Evolutionary conservation across 64 coral and sea anemone species (phyloP), one percentile per base, ranked within the genome.

Genomic region (Orbicella faveolata): DNA sequence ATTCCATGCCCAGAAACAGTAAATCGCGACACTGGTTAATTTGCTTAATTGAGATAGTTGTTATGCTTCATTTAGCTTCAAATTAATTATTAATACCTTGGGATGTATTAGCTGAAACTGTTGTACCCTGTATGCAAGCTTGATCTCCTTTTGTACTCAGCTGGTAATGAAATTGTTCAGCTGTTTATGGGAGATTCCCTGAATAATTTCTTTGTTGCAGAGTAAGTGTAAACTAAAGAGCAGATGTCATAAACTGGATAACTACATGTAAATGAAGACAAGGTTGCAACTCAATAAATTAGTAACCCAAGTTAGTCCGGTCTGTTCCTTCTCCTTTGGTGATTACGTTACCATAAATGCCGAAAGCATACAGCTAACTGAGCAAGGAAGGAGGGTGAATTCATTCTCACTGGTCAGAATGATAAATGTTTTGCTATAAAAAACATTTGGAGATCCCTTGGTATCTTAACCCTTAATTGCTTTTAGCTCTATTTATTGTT

Each of bases 151-250:
- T 70, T 70, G 67, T 25, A 9, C 23, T 70, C 10, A 23, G 21
- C 67, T 70, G 67, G 21, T 6, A 70, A 10, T 25, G 67, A 70
- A 70, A 70, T 70, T 70, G 67, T 70, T 70, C 67, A 70, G 51
- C 52, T 53, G 41, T 78, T 21, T 78, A 48, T 78, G 75, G 75
- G 75, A 51, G 75, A 78, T 78, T 78, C 75, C 75, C 75, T 51
- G 15, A 23, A n/a, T 44, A 21, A 21, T n/a, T 78, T 52, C 16
- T 9, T 78, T 52, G 19, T 52, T 18, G 20, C 18, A 53, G 8
- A 11, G 13, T 20, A 48, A 48, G 37, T 48, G 44, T 23, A 78
- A 52, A 78, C 36, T 25, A 52, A 21, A 52, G 16, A 20, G 18
- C 67, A 33, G 23, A 70, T 26, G 0, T 23, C 21, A 6, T 59